Evolutionary conservation across 2,797 vertebrate genomes (phyloP).

Genomic region (Tolypeutes matacus): DNA sequence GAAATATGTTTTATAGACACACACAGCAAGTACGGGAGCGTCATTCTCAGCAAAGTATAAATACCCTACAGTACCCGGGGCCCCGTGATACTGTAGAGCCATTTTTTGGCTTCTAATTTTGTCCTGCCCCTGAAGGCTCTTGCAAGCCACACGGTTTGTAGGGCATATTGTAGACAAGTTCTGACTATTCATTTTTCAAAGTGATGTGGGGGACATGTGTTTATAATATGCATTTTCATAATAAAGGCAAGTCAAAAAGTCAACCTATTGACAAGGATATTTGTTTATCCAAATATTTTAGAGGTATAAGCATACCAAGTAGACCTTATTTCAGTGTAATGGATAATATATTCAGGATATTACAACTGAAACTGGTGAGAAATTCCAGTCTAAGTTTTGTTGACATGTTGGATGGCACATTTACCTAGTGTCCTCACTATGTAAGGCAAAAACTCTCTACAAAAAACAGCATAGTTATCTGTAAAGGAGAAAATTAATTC

Average conservation of each 20-base stretch:
- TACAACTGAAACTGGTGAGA: not conserved
- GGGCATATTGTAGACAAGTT: not conserved
- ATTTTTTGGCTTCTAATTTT: not conserved
- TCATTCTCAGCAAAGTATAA: not conserved
- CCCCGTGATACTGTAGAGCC: not conserved
- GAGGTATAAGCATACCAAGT: not conserved
- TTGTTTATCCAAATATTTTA: constrained; percentile 35
- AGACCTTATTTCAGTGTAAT: not conserved
- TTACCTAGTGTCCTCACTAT: not conserved
- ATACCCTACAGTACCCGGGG: not conserved
- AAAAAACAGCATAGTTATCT: not conserved
- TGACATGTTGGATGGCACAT: too few species aligned
- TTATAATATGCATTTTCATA: not conserved
- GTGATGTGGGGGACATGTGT: not conserved
- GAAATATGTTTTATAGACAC: not conserved
- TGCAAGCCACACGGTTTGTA: not conserved
- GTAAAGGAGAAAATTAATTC: not conserved
- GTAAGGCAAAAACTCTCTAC: not conserved
- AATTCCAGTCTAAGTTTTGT: not conserved
- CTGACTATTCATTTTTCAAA: not conserved
- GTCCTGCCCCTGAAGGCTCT: not conserved
- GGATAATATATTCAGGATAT: not conserved
- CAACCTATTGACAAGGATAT: not conserved
- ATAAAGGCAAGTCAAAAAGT: constrained; percentile 5
- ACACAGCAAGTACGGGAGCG: not conserved